Percentiles rank a stretch among this genome's conserved stretches.
Conservation (phyloP, 2,797 vertebrate genomes). For the Odontamblyopus lacepedii region DNA sequence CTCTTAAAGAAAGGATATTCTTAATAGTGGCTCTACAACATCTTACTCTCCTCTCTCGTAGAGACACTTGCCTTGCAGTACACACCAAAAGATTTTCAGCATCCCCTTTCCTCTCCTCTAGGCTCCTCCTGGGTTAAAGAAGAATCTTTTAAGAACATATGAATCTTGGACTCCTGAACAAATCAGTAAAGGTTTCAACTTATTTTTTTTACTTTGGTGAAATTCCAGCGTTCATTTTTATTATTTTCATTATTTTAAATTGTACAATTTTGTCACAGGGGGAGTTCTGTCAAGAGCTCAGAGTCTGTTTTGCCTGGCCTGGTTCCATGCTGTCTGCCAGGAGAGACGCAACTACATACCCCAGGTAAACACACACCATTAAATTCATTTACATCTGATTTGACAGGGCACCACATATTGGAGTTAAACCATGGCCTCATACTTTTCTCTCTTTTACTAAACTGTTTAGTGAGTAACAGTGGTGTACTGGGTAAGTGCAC, state of each 20-base stretch:
- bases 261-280: constrained; percentile 55
- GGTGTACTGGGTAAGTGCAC: background rate
- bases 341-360: constrained; percentile 98
- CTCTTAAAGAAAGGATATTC: constrained; percentile 4
- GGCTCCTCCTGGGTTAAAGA: constrained; percentile 96
- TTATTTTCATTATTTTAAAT: background rate
- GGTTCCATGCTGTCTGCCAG: constrained; percentile 97
- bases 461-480: background rate
- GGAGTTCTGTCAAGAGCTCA: constrained; percentile 84
- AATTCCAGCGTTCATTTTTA: background rate
- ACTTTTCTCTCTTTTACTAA: background rate
- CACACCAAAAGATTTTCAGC: background rate
- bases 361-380: constrained; percentile 77
- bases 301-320: constrained; percentile 92
- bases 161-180: constrained; percentile 95
- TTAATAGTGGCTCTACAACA: constrained; percentile 8
- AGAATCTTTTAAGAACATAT: constrained; percentile 93
- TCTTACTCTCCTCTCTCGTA: background rate
- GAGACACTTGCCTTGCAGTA: background rate
- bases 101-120: constrained; percentile 48
- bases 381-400: background rate
- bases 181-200: constrained; percentile 81
- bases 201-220: background rate
- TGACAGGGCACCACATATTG: background rate
- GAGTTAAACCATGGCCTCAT: background rate